These are phyloP conservation scores for Epizoanthus stellaris DNA, from an alignment of 92 coral and sea anemone species.

Conservation along the genomic window DNA sequence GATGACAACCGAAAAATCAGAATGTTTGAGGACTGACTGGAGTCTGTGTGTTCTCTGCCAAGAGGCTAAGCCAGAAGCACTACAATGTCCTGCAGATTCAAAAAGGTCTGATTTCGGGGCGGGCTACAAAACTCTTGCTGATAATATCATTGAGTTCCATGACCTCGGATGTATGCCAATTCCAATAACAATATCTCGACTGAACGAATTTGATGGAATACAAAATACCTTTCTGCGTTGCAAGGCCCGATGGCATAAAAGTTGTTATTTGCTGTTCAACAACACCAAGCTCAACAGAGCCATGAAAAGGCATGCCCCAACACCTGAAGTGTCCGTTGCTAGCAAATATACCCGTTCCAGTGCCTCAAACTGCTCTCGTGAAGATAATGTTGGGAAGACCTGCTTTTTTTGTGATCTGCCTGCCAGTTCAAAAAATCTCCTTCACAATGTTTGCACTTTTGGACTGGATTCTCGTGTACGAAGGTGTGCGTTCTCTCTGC, in stretches of 20 bases:
- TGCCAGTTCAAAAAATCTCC: conserved; percentile 5
- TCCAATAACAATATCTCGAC: conserved; percentile 5
- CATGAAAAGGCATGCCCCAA: conserved; percentile 37
- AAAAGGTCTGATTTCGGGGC: conserved; percentile 55
- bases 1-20: not conserved
- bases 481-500: conserved; percentile 54
- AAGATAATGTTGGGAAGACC: not conserved
- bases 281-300: conserved; percentile 34
- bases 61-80: conserved; percentile 17
- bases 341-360: conserved; percentile 34
- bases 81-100: conserved; percentile 46
- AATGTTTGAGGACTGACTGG: conserved; percentile 39
- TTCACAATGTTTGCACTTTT: conserved; percentile 60
- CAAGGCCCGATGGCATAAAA: conserved; percentile 56
- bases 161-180: conserved; percentile 54
- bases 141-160: conserved; percentile 33
- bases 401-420: conserved; percentile 62
- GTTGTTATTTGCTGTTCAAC: conserved; percentile 42
- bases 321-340: not conserved
- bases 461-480: conserved; percentile 54
- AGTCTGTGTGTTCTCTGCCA: conserved; percentile 49
- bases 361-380: not conserved
- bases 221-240: conserved; percentile 36
- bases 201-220: conserved; percentile 47
- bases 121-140: conserved; percentile 48